Percentiles rank a stretch among this genome's conserved stretches.
Evolutionary conservation across 2,797 vertebrate species (phyloP).

Genomic region (Jordanella pulchra): DNA sequence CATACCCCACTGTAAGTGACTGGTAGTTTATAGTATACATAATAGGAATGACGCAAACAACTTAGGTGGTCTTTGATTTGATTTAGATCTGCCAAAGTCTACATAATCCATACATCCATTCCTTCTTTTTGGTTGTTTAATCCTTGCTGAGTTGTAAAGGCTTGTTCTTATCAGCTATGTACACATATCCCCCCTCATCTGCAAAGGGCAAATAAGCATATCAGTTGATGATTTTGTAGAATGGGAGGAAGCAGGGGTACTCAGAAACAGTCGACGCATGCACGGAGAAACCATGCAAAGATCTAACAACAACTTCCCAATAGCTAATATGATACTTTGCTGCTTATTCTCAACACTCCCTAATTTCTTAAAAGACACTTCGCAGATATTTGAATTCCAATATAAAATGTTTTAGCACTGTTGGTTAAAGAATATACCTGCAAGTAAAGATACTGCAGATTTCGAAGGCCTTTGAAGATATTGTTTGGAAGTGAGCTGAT

Average conservation of each 20-base stretch:
- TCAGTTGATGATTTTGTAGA: background rate
- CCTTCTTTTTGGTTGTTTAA: background rate
- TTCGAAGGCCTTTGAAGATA: slow-evolving; percentile 93
- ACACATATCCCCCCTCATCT: background rate
- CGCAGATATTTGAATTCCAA: slow-evolving; percentile 1
- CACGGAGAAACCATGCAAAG: background rate
- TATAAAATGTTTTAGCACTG: background rate
- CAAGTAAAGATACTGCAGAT: slow-evolving; percentile 96
- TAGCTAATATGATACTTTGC: background rate
- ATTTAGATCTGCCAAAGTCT: background rate
- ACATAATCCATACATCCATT: background rate
- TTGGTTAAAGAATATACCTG: slow-evolving; percentile 77
- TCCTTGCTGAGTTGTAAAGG: background rate
- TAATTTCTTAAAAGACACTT: background rate
- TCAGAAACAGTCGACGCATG: background rate
- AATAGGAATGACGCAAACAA: background rate
- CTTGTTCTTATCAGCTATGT: background rate
- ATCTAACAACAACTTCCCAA: background rate
- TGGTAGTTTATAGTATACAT: background rate
- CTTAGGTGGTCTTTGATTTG: background rate
- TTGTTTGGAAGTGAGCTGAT: slow-evolving; percentile 90
- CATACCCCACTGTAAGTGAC: background rate
- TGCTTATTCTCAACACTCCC: background rate
- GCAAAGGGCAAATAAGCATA: background rate
- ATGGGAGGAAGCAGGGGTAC: background rate